A percentile compares a stretch with the other conserved stretches of the same genome.
Conservation (phyloP, 2,888 invertebrate genomes). For the Pycnomerus fuliginosus region DNA sequence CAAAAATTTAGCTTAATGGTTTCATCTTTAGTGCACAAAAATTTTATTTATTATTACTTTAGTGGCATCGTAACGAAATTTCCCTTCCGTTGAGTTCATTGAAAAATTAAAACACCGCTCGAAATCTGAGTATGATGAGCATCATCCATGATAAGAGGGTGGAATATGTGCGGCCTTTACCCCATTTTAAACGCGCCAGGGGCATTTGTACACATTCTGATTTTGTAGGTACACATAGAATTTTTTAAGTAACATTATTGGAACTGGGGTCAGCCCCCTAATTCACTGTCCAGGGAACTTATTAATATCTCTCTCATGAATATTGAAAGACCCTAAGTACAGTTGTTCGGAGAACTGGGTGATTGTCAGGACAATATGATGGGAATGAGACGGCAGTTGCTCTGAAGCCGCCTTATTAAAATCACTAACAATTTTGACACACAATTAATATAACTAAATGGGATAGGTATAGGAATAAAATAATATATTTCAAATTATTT, state of each 20-base stretch:
- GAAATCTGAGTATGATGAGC: slow-evolving; percentile 18
- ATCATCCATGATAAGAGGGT: slow-evolving; percentile 20
- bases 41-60: not conserved
- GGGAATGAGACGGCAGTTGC: slow-evolving; percentile 2
- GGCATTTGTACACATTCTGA: slow-evolving; percentile 15
- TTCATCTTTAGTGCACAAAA: not conserved
- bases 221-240: slow-evolving; percentile 19
- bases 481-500: slow-evolving; percentile 24
- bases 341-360: too few relatives aligned
- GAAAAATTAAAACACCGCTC: slow-evolving; percentile 24
- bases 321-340: too few relatives aligned
- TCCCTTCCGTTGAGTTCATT: slow-evolving; percentile 5
- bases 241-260: slow-evolving; percentile 13
- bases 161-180: slow-evolving; percentile 22
- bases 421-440: slow-evolving; percentile 26
- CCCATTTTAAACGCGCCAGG: slow-evolving; percentile 19
- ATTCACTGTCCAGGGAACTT: too few relatives aligned
- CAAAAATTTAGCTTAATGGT: slow-evolving; percentile 38
- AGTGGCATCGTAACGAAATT: slow-evolving; percentile 2
- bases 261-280: too few relatives aligned
- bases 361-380: not conserved
- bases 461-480: slow-evolving; percentile 8
- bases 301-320: too few relatives aligned
- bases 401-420: slow-evolving; percentile 8
- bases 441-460: slow-evolving; percentile 29